Evolutionary conservation across 2,797 vertebrate genomes (phyloP), one percentile per base, ranked within the genome.

Genomic region (Podarcis lilfordi): DNA sequence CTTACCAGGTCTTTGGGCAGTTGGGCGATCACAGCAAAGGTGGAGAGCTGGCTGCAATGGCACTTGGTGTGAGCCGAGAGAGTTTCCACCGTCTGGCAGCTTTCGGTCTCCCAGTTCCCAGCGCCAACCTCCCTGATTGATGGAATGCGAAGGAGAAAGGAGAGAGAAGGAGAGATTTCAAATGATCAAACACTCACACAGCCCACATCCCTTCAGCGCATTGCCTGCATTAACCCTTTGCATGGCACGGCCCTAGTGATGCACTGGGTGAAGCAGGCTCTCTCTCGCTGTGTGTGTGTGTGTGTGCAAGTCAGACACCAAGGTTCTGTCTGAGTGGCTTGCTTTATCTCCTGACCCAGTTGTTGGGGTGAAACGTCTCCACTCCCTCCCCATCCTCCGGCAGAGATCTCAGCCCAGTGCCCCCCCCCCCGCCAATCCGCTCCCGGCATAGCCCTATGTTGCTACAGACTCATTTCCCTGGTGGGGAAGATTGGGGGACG

Each of bases 1-100:
- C 98, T 98, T 97, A 99, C 99, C 98, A 98, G 97, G 95, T 99
- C 98, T 96, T 98, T 98, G 97, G 98, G 98, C 93, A 98, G 98
- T 97, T 99, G 98, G 78, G 98, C 98, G 95, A 99, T 96, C 88
- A 99, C 97, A 6, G 99, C 98, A 93, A 99, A 99, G 96, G 98
- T 99, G 96, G 98, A 98, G 88, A 98, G 98, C 96, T 97, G 98
- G 96, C 98, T 98, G 97, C 99, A 99, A 96, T 98, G 98, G 97
- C 99, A 99, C 97, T 99, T 99, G 96, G 98, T 99, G 96, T 98
- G 98, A 86, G 98, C 97, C 43, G 98, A 96, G 91, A 98, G 98
- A 85, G 98, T 98, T 92, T 98, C 97, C 92, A 98, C 97, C 68
- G 98, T 99, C 97, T 99, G 98, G 98, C 99, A 99, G 97, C 98